Percentiles rank a stretch among this genome's conserved stretches.
phyloP scores from a whole-genome alignment of 2,113 vertebrate genomes.

The Noctilio leporinus region DNA sequence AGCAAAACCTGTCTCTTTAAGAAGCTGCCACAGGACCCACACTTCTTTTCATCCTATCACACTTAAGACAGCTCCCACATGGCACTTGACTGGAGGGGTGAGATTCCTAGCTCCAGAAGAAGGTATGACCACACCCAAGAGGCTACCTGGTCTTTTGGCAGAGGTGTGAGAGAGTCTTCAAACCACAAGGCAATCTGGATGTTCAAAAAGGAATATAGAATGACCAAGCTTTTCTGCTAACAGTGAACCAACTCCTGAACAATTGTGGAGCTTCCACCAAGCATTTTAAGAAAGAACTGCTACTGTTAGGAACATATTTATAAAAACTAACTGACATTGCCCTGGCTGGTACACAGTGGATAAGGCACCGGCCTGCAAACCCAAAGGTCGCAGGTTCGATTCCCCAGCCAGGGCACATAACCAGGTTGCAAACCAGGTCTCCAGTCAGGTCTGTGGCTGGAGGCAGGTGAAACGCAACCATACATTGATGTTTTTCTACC shows the following conservation, averaged over 20 bases:
- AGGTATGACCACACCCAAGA: not conserved
- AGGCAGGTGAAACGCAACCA: too few species aligned
- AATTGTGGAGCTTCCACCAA: accelerated
- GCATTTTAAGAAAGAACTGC: accelerated
- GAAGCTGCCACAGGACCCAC: accelerated
- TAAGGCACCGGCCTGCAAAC: too few species aligned
- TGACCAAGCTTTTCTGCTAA: not conserved
- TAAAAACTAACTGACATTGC: not conserved
- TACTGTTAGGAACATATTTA: too few species aligned
- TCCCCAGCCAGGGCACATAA: too few species aligned
- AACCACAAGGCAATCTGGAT: not conserved
- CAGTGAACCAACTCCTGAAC: too few species aligned
- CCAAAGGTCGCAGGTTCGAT: too few species aligned
- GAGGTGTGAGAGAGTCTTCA: not conserved
- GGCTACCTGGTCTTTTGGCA: too few species aligned
- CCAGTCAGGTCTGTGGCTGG: too few species aligned
- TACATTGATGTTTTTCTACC: too few species aligned
- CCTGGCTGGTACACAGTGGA: too few species aligned
- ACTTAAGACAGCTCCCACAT: not conserved
- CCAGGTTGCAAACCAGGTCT: too few species aligned
- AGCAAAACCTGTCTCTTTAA: not conserved
- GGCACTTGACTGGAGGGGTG: not conserved
- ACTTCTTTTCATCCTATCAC: not conserved
- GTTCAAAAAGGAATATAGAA: not conserved
- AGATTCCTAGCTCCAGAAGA: accelerated